Conservation (phyloP, 2,113 vertebrate genomes). For the Blennius ocellaris region DNA sequence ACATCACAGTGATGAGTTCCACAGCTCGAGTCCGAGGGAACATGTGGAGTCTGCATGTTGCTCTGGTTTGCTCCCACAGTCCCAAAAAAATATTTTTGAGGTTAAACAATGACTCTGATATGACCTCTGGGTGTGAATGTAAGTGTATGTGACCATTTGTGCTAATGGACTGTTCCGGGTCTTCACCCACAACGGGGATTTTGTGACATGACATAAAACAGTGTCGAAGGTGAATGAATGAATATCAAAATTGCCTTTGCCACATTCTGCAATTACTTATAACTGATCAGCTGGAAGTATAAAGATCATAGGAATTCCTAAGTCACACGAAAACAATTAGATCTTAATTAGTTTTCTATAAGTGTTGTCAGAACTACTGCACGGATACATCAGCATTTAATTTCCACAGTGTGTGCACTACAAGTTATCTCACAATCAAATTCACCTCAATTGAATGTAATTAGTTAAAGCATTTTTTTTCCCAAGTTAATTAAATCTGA, state of each 20-base stretch:
- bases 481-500: slow-evolving; percentile 25
- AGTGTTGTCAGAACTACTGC: neutral
- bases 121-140: no score
- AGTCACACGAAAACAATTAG: slow-evolving; percentile 1
- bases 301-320: neutral
- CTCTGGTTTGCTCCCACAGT: no score
- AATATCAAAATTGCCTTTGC: neutral
- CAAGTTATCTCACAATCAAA: slow-evolving; percentile 1
- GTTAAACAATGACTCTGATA: no score
- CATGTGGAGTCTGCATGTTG: no score
- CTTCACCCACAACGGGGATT: no score
- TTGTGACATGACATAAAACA: no score
- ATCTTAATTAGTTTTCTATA: slow-evolving; percentile 17
- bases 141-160: no score
- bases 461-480: slow-evolving; percentile 23
- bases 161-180: no score
- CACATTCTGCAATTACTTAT: neutral
- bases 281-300: neutral
- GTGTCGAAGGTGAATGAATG: no score
- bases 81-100: no score
- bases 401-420: slow-evolving; percentile 2
- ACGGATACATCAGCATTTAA: neutral
- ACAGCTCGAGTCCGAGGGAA: no score
- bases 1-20: no score
- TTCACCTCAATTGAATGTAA: slow-evolving; percentile 32